A percentile compares a stretch with the other conserved stretches of the same genome.
phyloP scores from a whole-genome alignment of 2,888 invertebrate genomes.

The Deilephila porcellus region DNA sequence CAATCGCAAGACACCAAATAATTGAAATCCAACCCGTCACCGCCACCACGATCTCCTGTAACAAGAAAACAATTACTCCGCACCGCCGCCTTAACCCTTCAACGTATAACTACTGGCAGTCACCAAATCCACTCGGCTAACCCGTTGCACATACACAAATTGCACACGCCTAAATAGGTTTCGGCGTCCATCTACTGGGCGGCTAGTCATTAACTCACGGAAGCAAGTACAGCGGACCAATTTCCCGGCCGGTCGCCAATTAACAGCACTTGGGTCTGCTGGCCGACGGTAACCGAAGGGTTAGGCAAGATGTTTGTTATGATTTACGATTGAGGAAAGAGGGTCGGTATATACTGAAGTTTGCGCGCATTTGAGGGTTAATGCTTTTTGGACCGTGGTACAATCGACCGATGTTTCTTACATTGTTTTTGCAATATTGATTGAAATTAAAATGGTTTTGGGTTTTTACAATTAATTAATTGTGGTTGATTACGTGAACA shows the following conservation, averaged over 20 bases:
- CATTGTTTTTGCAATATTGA: neutral
- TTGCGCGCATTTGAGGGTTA: constrained; percentile 48
- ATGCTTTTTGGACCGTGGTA: constrained; percentile 29
- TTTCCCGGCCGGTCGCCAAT: constrained; percentile 80
- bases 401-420: constrained; percentile 2
- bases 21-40: too few species aligned
- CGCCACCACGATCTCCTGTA: constrained; percentile 6
- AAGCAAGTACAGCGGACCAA: constrained; percentile 82
- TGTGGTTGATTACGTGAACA: too few species aligned
- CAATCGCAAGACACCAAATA: too few species aligned
- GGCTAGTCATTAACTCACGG: constrained; percentile 82
- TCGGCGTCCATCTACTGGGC: constrained; percentile 79
- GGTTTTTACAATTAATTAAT: too few species aligned
- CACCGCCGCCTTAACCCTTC: constrained; percentile 44
- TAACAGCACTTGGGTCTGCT: constrained; percentile 75
- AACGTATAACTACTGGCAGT: constrained; percentile 51
- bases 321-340: constrained; percentile 72
- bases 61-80: constrained; percentile 27
- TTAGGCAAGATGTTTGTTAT: constrained; percentile 80
- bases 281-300: constrained; percentile 71
- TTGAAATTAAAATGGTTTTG: neutral
- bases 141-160: constrained; percentile 77
- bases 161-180: constrained; percentile 81
- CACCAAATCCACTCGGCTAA: constrained; percentile 68
- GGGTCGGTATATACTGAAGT: constrained; percentile 39